These are phyloP conservation scores for Numenius phaeopus DNA, from an alignment of 2,797 vertebrate species.

Conservation along the genomic window DNA sequence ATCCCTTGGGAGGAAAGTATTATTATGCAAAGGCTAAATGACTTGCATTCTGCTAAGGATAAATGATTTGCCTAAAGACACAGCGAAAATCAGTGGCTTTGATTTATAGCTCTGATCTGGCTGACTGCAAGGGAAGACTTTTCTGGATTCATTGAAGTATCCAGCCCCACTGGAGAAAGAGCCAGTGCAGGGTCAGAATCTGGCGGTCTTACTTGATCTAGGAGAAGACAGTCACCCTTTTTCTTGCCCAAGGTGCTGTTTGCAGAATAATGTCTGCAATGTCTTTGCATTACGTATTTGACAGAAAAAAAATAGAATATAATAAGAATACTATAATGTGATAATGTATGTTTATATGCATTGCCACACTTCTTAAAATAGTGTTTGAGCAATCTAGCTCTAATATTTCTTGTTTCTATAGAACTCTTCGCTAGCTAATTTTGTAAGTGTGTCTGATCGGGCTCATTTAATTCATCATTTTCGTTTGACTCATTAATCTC, in stretches of 20 bases:
- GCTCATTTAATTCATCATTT: slow-evolving; percentile 75
- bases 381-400: slow-evolving; percentile 65
- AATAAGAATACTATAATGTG: slow-evolving; percentile 14
- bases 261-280: not conserved
- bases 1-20: not conserved
- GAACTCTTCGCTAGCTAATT: slow-evolving; percentile 67
- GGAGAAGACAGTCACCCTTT: not conserved
- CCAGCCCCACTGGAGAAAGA: not conserved
- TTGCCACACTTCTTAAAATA: slow-evolving; percentile 47
- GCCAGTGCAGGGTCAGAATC: not conserved
- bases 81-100: slow-evolving; percentile 37
- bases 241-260: not conserved
- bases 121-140: slow-evolving; percentile 8
- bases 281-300: not conserved
- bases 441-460: slow-evolving; percentile 61
- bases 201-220: not conserved
- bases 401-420: slow-evolving; percentile 64
- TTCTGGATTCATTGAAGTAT: not conserved
- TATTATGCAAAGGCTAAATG: slow-evolving; percentile 38
- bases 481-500: slow-evolving; percentile 80
- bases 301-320: slow-evolving; percentile 13
- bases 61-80: slow-evolving; percentile 62
- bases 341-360: slow-evolving; percentile 51
- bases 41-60: slow-evolving; percentile 25
- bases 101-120: slow-evolving; percentile 41